Evolutionary conservation across 1,140 invertebrate genomes (phyloP).

Genomic region (Trachymyrmex cornetzi): DNA sequence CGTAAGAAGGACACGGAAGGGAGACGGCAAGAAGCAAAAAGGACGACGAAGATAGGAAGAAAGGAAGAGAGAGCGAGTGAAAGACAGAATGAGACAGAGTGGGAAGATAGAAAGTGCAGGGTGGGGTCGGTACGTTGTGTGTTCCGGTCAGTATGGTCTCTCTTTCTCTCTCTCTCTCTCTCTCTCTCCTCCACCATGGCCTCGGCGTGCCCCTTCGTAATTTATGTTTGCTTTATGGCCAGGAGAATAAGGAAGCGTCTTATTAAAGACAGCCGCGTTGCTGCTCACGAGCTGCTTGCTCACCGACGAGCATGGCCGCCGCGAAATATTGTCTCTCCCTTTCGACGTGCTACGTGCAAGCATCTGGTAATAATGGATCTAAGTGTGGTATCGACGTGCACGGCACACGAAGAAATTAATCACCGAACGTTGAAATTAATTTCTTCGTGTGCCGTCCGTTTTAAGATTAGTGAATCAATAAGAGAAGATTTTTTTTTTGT

Average conservation of each 20-base stretch:
- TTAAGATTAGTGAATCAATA: not conserved
- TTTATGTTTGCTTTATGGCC: constrained; percentile 84
- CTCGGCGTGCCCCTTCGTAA: constrained; percentile 79
- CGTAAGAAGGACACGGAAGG: constrained; percentile 42
- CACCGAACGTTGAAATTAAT: constrained; percentile 32
- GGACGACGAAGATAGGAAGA: constrained; percentile 13
- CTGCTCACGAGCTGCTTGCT: constrained; percentile 69
- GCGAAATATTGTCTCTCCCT: constrained; percentile 61
- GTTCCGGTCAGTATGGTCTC: constrained; percentile 73
- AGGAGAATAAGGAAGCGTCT: constrained; percentile 83
- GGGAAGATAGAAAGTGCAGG: constrained; percentile 61
- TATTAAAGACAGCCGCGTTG: constrained; percentile 81
- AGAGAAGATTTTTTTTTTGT: not conserved
- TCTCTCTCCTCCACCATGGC: constrained; percentile 65
- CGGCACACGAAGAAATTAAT: constrained; percentile 44
- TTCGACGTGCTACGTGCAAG: constrained; percentile 46
- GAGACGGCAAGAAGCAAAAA: constrained; percentile 42
- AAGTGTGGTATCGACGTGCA: constrained; percentile 51
- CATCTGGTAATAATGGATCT: constrained; percentile 67
- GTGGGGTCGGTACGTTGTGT: constrained; percentile 71
- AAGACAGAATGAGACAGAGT: constrained; percentile 30
- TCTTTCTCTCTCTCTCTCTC: constrained; percentile 44
- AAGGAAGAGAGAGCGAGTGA: not conserved
- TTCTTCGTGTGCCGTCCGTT: not conserved
- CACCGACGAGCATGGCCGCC: constrained; percentile 67